Percentiles rank a stretch among this genome's conserved stretches.
These are phyloP conservation scores for Cynodonichthys magdalenae DNA, from an alignment of 2,797 vertebrate species.

Conservation along the genomic window DNA sequence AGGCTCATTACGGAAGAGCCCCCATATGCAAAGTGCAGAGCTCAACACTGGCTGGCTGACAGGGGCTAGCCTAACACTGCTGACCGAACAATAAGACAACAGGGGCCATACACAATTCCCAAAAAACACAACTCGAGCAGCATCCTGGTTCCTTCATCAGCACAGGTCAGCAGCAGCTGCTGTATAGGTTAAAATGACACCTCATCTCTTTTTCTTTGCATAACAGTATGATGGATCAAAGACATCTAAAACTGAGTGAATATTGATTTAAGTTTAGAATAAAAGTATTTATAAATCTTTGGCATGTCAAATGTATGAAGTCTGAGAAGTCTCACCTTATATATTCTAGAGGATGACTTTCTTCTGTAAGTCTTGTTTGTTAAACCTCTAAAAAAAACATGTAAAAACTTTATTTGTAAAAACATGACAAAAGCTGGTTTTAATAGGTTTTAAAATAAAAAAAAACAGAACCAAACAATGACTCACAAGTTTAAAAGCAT, in stretches of 20 bases:
- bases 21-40: constrained; percentile 80
- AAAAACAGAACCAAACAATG: too few relatives aligned
- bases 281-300: not conserved
- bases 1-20: constrained; percentile 83
- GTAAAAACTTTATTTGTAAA: too few relatives aligned
- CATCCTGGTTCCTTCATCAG: constrained; percentile 44
- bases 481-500: too few relatives aligned
- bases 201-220: not conserved
- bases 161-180: constrained; percentile 32
- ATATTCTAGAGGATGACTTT: too few relatives aligned
- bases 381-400: too few relatives aligned
- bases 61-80: constrained; percentile 75
- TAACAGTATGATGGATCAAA: not conserved
- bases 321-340: too few relatives aligned
- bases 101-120: constrained; percentile 40
- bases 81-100: constrained; percentile 80
- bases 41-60: constrained; percentile 80
- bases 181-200: constrained; percentile 22
- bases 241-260: not conserved
- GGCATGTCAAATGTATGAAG: too few relatives aligned
- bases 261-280: not conserved
- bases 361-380: too few relatives aligned
- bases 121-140: constrained; percentile 49
- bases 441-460: too few relatives aligned
- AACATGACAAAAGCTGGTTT: too few relatives aligned